Base-by-base conservation (phyloP, 92 coral and sea anemone species). In the Epizoanthus stellaris region DNA sequence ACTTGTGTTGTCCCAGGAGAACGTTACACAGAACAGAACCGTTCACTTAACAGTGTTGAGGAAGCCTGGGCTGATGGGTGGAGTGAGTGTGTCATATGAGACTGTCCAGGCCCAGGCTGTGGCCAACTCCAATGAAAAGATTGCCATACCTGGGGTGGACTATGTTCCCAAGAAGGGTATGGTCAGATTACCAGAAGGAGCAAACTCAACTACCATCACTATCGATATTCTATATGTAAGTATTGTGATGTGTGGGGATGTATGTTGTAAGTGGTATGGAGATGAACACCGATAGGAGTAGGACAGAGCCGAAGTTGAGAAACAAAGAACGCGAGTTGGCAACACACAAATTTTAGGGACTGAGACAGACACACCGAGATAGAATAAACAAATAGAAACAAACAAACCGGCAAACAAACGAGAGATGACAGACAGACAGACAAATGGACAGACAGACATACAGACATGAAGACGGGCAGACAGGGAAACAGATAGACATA, bases 151-250 rank as follows among this genome's bases (percentile, higher is more conserved):
- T 39, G 95, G 98, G 36, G 95, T 87, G 63, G 98, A 96, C 77
- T 96, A 76, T 91, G 49, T 85, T 6, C 84, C 94, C 7, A 86
- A 90, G 68, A 75, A 74, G 64, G 85, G 92, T 13, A 80, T 86
- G 69, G 89, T 91, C 23, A 82, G 81, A 10, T 92, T 96, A 70
- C 85, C 85, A 5, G 90, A 85, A 57, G 98, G 96, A 19, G 93
- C 80, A 19, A 92, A 94, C 80, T 65, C 81, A 0, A 93, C 96
- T 30, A 86, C 81, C 70, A 85, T 96, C 20, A 79, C 85, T 57
- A 75, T 96, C 80, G 90, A 92, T 40, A 76, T 96, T 52, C 53
- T 91, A 9, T 96, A 96, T 77, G 99, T 96, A 91, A 89, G 99
- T 89, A 40, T 39, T 11, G 6, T 23, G 49, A 12, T 60, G 4